These are phyloP conservation scores for Siphamia tubifer DNA, from an alignment of 2,113 vertebrate genomes.

Conservation along the genomic window DNA sequence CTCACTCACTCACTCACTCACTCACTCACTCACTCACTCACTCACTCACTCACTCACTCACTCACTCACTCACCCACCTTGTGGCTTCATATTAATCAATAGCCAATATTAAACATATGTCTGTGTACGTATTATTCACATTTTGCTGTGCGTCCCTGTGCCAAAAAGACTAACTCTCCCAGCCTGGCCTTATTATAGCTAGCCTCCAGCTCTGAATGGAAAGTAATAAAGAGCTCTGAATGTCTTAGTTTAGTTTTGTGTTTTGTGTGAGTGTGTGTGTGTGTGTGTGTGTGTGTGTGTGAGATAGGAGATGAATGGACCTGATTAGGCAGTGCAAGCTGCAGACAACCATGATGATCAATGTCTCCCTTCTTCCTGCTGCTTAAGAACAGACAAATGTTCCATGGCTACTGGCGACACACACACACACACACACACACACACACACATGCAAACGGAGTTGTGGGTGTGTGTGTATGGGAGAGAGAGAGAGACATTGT, in stretches of 20 bases:
- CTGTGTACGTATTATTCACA: constrained; percentile 9
- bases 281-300: neutral
- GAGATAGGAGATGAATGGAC: constrained; percentile 57
- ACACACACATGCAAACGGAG: too few relatives aligned
- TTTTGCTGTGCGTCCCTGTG: constrained; percentile 6
- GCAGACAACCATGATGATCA: constrained; percentile 59
- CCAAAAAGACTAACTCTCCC: constrained; percentile 40
- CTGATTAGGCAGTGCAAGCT: constrained; percentile 63
- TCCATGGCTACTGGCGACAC: neutral
- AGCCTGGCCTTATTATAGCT: constrained; percentile 38
- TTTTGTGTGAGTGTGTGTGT: neutral
- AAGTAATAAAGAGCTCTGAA: constrained; percentile 51
- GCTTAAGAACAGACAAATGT: constrained; percentile 27
- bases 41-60: too few relatives aligned
- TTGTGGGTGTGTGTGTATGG: neutral
- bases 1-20: neutral
- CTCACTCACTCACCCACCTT: constrained; percentile 10
- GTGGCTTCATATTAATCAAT: constrained; percentile 48
- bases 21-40: neutral
- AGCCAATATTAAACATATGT: constrained; percentile 27
- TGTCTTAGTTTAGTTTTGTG: constrained; percentile 24
- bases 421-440: neutral
- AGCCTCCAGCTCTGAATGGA: constrained; percentile 48
- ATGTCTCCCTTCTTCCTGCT: constrained; percentile 33
- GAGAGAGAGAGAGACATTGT: too few relatives aligned